Evolutionary conservation across 2,113 vertebrate genomes (phyloP).

Genomic region (Microcebus jonahi): DNA sequence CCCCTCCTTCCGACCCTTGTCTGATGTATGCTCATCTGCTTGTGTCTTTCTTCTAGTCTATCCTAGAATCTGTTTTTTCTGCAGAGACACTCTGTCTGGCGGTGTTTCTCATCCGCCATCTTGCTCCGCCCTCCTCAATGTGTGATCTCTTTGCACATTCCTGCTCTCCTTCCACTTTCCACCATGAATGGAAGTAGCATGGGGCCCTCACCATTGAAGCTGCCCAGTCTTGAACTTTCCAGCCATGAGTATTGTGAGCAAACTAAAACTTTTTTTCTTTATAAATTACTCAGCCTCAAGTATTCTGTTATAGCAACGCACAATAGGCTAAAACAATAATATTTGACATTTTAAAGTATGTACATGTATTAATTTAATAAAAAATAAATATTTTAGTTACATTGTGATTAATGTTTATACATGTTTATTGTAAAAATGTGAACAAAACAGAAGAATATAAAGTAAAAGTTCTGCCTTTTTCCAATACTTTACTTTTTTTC

Average conservation of each 20-base stretch:
- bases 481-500: neutral
- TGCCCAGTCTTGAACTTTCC: neutral
- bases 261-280: neutral
- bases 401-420: slow-evolving; percentile 13
- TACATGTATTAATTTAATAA: slow-evolving; percentile 18
- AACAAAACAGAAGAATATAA: neutral
- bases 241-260: neutral
- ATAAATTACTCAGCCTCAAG: neutral
- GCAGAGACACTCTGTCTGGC: too few relatives aligned
- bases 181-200: neutral
- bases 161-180: neutral
- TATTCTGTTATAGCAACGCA: neutral
- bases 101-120: too few relatives aligned
- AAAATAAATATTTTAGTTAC: neutral
- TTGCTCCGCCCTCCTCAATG: neutral
- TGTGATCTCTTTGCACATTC: neutral
- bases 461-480: neutral
- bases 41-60: too few relatives aligned
- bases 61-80: too few relatives aligned
- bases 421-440: neutral
- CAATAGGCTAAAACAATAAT: neutral
- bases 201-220: neutral
- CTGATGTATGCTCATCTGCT: too few relatives aligned
- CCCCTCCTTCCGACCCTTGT: too few relatives aligned
- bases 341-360: slow-evolving; percentile 27